Evolutionary conservation across 2,797 vertebrate species (phyloP).

Genomic region (Pangasius larnaudii): DNA sequence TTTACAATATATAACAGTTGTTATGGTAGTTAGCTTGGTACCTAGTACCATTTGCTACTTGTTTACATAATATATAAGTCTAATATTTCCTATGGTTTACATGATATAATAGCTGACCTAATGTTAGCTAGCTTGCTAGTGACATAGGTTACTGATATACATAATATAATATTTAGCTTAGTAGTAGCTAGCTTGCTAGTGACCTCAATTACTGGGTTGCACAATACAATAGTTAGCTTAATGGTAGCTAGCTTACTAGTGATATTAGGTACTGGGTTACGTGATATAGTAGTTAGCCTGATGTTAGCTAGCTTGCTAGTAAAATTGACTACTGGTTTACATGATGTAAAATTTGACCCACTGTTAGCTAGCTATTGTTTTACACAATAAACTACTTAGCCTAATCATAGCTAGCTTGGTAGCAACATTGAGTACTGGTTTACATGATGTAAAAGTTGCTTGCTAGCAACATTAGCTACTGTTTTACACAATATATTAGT

Average conservation of each 20-base stretch:
- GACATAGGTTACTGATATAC: neutral
- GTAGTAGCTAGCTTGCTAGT: neutral
- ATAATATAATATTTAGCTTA: neutral
- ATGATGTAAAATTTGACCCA: neutral
- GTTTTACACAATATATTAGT: neutral
- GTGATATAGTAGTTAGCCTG: neutral
- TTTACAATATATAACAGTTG: neutral
- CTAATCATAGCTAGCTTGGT: neutral
- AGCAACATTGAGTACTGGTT: neutral
- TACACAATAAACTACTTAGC: neutral
- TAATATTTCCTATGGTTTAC: neutral
- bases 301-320: neutral
- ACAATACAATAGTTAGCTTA: neutral
- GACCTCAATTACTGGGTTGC: neutral
- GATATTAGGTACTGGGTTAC: neutral
- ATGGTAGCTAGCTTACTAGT: neutral
- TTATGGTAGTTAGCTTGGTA: neutral
- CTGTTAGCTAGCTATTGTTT: neutral
- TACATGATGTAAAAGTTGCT: neutral
- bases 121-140: neutral
- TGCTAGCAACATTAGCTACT: neutral
- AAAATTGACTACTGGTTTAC: neutral
- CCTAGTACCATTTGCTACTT: neutral
- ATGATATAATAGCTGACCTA: neutral
- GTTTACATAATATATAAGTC: neutral